Base-by-base conservation (phyloP, 2,797 vertebrate species). In the Nyctalus aviator region DNA sequence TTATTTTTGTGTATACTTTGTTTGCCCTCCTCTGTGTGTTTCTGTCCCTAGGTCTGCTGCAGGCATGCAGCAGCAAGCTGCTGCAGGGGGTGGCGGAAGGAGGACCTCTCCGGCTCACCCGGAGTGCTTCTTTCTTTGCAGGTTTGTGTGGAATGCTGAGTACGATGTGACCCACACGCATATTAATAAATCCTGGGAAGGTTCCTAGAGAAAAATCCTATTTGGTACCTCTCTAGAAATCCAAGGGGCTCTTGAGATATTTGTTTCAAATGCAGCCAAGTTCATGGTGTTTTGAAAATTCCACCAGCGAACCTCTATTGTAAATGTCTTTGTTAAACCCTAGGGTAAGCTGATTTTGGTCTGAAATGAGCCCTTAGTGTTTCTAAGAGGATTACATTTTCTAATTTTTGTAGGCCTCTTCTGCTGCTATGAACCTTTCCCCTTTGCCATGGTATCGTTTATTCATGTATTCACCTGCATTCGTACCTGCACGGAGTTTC, bases 111-210 rank as follows among this genome's bases (percentile, higher is more conserved):
- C 98, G 97, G 96, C 98, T 99, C 98, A 98, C 98, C 97, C 98
- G 98, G 97, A 99, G 98, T 88, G 98, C 98, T 97, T 99, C 99
- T 98, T 99, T 99, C 98, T 99, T 99, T 98, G 98, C 98, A 99
- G 98, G 99, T 99, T 98, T 98, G 98, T 99, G 98, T 98, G 98
- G 98, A 98, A 98, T 98, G 98, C 98, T 94, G 98, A 97, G 96
- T 95, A 96, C 96, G 85, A 94, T 97, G 97, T 98, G 97, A 94
- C 83, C 97, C 96, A 95, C 97, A 97, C 97, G 84, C 62, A 1
- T 15, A 59, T 55, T 93, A 93, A 95, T 88, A 94, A 96, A 90
- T 96, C 90, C 93, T 87, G 1, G 71, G 69, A 93, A 64, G 84
- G 30, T 83, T 94, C 93, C 95, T 88, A 78, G 82, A 18, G 68